Evolutionary conservation across 2,113 vertebrate genomes (phyloP), one percentile per base, ranked within the genome.

Genomic region (Zeus faber): DNA sequence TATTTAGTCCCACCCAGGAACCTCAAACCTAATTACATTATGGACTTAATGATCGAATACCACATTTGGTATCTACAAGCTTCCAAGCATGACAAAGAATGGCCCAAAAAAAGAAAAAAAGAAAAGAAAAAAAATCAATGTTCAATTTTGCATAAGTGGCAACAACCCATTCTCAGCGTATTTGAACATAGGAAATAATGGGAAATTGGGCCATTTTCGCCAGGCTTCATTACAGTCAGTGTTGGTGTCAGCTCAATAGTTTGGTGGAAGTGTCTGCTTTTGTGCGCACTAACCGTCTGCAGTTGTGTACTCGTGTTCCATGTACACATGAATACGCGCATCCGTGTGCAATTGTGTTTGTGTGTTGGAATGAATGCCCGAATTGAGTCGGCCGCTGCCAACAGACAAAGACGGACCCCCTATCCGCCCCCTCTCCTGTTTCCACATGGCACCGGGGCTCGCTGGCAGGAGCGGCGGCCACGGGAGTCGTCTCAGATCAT

Each of bases 401-500:
- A 72, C n/a, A 74, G 62, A 77, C 80, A 77, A 81, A 83, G 81
- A 78, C 74, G 64, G 67, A 49, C 62, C 68, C 65, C 65, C 21
- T 2, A 5, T 22, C 45, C 47, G 20, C 31, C 25, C 54, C 49
- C 60, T 39, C 63, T 9, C 31, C 6, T 27, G 16, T 76, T 80
- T 85, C 71, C 80, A 84, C 75, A 85, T 85, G 83, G 81, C 80
- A 77, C 57, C 57, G 2, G 49, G 65, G 55, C 58, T 85, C 57
- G 57, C 81, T 88, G 81, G 81, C 82, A 85, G 65, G 65, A 74
- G 69, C 44, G 23, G 62, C 47, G 52, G 77, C 72, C 78, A 85
- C 52, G 80, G 83, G 80, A 81, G 78, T 76, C 70, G 77, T 78
- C 77, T 84, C 74, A 84, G 83, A 85, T 86, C 79, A 80, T 82